These are phyloP conservation scores for Lagodon rhomboides DNA, from an alignment of 2,797 vertebrate species.

Conservation along the genomic window DNA sequence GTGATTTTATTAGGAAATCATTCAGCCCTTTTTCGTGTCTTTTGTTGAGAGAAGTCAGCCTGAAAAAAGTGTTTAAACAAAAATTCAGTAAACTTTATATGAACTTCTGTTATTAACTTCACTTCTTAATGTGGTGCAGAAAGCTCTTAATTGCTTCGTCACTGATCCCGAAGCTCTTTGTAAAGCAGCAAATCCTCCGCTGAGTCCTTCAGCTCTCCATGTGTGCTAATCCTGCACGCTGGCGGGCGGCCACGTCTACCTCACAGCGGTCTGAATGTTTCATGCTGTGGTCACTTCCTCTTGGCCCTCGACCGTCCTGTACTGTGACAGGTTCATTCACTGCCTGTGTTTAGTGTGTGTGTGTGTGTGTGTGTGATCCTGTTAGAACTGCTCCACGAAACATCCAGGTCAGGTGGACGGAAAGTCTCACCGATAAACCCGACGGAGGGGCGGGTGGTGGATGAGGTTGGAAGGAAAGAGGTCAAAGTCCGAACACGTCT, in stretches of 20 bases:
- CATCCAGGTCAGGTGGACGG: conserved; percentile 33
- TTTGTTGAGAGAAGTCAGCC: not conserved
- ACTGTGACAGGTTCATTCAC: conserved; percentile 24
- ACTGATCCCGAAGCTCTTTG: conserved; percentile 40
- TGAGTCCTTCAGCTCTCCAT: conserved; percentile 28
- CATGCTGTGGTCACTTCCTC: conserved; percentile 46
- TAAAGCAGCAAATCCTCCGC: conserved; percentile 45
- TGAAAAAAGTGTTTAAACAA: not conserved
- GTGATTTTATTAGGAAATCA: not conserved
- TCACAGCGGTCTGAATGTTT: conserved; percentile 14
- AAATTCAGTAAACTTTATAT: not conserved
- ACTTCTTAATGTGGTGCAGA: not conserved
- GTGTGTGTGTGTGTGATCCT: conserved; percentile 45
- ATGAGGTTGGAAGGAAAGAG: conserved; percentile 53
- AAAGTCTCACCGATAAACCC: conserved; percentile 28
- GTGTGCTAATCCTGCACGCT: conserved; percentile 52
- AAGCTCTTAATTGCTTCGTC: conserved; percentile 25
- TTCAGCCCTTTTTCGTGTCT: too few species aligned
- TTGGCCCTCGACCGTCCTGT: not conserved
- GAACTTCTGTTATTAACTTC: not conserved
- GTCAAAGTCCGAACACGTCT: conserved; percentile 65
- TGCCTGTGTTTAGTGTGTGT: conserved; percentile 19
- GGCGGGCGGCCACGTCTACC: conserved; percentile 11
- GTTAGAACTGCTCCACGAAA: conserved; percentile 35
- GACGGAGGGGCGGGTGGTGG: not conserved